These are phyloP conservation scores for Zaprionus ornatus DNA, from an alignment of 1,140 invertebrate genomes.

Conservation along the genomic window DNA sequence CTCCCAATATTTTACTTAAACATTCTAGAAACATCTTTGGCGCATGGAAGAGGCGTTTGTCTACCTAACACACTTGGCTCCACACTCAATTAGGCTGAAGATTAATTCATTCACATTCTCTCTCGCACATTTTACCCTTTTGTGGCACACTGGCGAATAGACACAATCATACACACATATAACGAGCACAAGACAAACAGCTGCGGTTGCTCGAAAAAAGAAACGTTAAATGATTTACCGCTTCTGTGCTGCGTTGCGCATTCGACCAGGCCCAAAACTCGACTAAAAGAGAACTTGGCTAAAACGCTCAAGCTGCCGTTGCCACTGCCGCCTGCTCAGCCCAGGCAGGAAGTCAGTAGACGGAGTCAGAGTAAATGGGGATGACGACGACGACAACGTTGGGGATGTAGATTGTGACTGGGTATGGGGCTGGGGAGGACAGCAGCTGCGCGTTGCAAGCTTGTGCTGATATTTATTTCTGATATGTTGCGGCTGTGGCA, in stretches of 20 bases:
- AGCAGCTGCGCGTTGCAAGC: conserved; percentile 53
- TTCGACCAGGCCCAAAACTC: conserved; percentile 51
- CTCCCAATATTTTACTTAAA: not conserved
- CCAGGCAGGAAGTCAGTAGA: conserved; percentile 4
- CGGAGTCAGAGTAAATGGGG: conserved; percentile 3
- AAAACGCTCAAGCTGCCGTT: not conserved
- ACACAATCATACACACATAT: not conserved
- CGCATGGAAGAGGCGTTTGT: not conserved
- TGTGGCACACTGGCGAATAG: conserved; percentile 2
- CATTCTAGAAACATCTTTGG: conserved; percentile 21
- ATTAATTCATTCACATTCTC: conserved; percentile 27
- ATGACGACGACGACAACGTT: not conserved
- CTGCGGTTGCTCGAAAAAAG: conserved; percentile 25
- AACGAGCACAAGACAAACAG: not conserved
- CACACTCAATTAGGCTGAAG: conserved; percentile 22
- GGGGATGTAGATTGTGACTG: conserved; percentile 8
- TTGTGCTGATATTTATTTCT: conserved; percentile 29
- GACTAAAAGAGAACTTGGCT: conserved; percentile 50
- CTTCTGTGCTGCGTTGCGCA: conserved; percentile 37
- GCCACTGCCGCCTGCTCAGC: not conserved
- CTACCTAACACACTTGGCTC: not conserved
- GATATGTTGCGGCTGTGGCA: conserved; percentile 27
- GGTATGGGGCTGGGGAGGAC: conserved; percentile 2
- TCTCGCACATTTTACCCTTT: conserved; percentile 20
- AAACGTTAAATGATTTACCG: conserved; percentile 11